Percentiles rank a stretch among this genome's conserved stretches.
Evolutionary conservation across 2,888 invertebrate species (phyloP).

Genomic region (Mesochorus sp.): DNA sequence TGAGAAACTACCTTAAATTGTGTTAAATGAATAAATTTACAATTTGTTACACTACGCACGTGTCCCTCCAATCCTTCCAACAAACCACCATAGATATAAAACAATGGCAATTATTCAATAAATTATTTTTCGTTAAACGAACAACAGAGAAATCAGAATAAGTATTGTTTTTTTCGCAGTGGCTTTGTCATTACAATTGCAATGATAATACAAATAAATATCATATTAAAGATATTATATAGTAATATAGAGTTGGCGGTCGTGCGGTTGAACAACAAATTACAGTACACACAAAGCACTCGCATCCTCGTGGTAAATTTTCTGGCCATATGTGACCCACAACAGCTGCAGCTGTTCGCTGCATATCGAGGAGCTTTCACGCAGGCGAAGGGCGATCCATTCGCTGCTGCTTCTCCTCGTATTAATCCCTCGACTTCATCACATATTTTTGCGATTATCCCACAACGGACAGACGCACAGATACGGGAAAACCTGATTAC

Average conservation of each 20-base stretch:
- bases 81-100: too few relatives aligned
- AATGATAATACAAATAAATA: neutral
- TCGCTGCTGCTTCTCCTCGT: conserved; percentile 42
- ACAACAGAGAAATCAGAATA: too few relatives aligned
- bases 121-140: too few relatives aligned
- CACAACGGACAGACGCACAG: neutral
- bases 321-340: conserved; percentile 69
- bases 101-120: too few relatives aligned
- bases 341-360: conserved; percentile 68
- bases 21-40: too few relatives aligned
- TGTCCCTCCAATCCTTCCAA: too few relatives aligned
- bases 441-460: conserved; percentile 69
- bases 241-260: too few relatives aligned
- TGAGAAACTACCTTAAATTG: too few relatives aligned
- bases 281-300: conserved; percentile 12
- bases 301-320: conserved; percentile 36
- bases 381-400: conserved; percentile 26
- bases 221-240: neutral
- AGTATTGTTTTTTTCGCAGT: too few relatives aligned
- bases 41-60: too few relatives aligned
- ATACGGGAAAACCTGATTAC: neutral
- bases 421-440: conserved; percentile 69
- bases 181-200: neutral
- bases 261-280: conserved; percentile 26
- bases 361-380: conserved; percentile 44